Percentiles rank a stretch among this genome's conserved stretches.
phyloP scores from a whole-genome alignment of 2,113 vertebrate genomes.

The Panthera uncia region DNA sequence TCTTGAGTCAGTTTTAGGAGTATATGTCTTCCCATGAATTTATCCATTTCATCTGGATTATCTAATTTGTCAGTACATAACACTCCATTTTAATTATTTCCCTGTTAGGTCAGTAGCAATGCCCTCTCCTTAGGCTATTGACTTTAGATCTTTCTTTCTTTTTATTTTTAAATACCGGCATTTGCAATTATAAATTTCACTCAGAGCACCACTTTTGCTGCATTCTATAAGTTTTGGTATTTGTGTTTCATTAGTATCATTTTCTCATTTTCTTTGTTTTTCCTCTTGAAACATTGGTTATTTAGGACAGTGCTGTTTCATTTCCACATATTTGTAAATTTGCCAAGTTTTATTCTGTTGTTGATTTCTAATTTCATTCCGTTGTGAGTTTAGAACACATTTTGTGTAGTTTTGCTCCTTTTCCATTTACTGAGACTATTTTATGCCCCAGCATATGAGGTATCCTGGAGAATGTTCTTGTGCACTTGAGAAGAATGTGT shows the following conservation, averaged over 20 bases:
- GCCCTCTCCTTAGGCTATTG: too few species aligned
- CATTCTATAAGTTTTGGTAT: not conserved
- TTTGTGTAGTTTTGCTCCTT: too few species aligned
- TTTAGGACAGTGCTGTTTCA: not conserved
- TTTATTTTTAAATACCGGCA: not conserved
- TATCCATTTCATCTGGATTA: not conserved
- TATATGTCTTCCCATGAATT: not conserved
- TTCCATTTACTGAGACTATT: too few species aligned
- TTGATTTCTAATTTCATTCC: too few species aligned
- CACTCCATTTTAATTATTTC: not conserved
- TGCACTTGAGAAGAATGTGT: too few species aligned
- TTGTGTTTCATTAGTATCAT: not conserved
- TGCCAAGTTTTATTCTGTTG: not conserved
- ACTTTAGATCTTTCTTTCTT: not conserved
- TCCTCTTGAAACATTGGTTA: not conserved
- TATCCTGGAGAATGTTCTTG: too few species aligned
- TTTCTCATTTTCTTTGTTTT: not conserved
- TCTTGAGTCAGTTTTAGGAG: not conserved
- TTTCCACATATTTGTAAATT: not conserved
- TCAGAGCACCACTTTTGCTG: not conserved
- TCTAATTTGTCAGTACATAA: not conserved
- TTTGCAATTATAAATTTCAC: not conserved
- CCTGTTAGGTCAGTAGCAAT: too few species aligned
- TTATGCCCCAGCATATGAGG: too few species aligned
- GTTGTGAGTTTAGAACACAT: too few species aligned